These are phyloP conservation scores for Drosophila tsacasi DNA, from an alignment of 1,140 invertebrate genomes.

Conservation along the genomic window DNA sequence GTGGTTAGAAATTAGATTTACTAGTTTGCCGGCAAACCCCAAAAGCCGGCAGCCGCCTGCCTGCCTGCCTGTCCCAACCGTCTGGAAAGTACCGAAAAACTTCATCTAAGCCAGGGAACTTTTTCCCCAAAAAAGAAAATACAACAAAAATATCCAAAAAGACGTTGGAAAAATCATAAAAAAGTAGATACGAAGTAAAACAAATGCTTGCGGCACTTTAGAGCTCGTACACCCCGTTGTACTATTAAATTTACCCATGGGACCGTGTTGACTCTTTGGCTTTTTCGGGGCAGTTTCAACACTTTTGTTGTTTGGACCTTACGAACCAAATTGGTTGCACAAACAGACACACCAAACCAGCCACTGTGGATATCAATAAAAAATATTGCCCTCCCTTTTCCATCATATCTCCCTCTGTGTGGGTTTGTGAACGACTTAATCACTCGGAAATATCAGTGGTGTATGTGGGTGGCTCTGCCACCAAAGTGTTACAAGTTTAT, in stretches of 20 bases:
- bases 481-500: constrained; percentile 59
- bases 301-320: constrained; percentile 49
- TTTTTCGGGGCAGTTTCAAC: constrained; percentile 43
- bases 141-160: constrained; percentile 13
- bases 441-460: constrained; percentile 56
- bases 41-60: constrained; percentile 39
- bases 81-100: constrained; percentile 67
- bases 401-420: constrained; percentile 22
- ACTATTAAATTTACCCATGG: constrained; percentile 72
- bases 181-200: constrained; percentile 61
- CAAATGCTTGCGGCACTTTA: constrained; percentile 66
- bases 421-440: constrained; percentile 62
- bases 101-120: constrained; percentile 58
- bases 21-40: constrained; percentile 62
- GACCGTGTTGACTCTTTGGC: constrained; percentile 71
- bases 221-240: constrained; percentile 59
- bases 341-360: constrained; percentile 15
- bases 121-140: constrained; percentile 34
- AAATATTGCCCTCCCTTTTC: constrained; percentile 32
- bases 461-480: constrained; percentile 9
- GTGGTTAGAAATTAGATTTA: constrained; percentile 80
- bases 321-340: constrained; percentile 54
- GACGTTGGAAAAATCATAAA: constrained; percentile 20
- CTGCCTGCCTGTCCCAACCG: neutral
- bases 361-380: constrained; percentile 63